These are phyloP conservation scores for Lasioglossum leucozonium DNA, from an alignment of 2,888 invertebrate genomes.

Conservation along the genomic window DNA sequence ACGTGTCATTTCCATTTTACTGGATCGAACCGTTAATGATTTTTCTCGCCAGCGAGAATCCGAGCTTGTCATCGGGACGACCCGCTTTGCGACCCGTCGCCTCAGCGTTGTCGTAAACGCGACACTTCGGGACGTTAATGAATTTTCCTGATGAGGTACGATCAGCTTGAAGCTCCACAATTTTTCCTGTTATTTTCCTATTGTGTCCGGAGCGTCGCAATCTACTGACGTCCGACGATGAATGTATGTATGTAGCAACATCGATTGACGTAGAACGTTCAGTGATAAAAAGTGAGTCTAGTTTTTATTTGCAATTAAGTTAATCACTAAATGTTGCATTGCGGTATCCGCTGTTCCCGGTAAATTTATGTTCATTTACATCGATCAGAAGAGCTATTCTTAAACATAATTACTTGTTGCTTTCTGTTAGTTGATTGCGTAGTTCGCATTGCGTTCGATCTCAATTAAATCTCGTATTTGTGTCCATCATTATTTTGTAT, in stretches of 20 bases:
- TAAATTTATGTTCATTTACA: background rate
- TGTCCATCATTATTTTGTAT: background rate
- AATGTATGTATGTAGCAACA: background rate
- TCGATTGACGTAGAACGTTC: background rate
- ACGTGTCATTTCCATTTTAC: slow-evolving; percentile 62
- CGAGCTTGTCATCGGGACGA: background rate
- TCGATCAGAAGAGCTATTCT: background rate
- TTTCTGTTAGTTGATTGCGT: background rate
- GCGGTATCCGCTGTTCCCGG: background rate
- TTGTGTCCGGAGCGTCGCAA: background rate
- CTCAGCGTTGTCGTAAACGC: background rate
- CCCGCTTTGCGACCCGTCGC: too few species aligned
- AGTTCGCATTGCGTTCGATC: background rate
- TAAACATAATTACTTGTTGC: background rate
- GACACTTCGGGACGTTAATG: background rate
- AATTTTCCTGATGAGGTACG: background rate
- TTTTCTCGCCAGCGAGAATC: slow-evolving; percentile 14
- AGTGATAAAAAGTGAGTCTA: background rate
- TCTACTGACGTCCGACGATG: background rate
- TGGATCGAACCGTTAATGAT: slow-evolving; percentile 53
- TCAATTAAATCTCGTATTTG: background rate
- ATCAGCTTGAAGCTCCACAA: too few species aligned
- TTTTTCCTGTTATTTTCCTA: background rate
- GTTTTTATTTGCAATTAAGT: background rate
- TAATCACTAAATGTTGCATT: background rate